Base-by-base conservation (phyloP, 2,888 invertebrate genomes). In the Euproctis similis region DNA sequence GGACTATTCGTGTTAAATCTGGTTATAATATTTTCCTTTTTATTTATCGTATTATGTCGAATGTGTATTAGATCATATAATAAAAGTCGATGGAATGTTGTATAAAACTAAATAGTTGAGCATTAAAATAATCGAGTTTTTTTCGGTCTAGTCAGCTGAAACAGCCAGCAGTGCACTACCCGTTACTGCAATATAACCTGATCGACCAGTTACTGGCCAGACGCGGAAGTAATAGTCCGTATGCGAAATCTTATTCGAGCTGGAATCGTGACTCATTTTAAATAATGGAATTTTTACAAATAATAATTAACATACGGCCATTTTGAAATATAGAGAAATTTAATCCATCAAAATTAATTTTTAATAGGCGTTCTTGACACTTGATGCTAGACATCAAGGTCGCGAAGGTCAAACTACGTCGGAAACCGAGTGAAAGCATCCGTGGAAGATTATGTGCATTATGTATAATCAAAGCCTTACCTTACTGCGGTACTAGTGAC, bases 181-280 rank as follows among this genome's bases (percentile, higher is more conserved):
- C 17, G 16, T 10, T 7, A 10, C 10, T 20, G 17, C 10, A 31
- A 34, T 26, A 24, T 18, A n/a, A n/a, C 21, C 11, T 9, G 21
- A 21, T 36, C 33, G 23, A 20, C 51, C 51, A 41, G 36, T 49
- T 50, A 44, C 40, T 35, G 36, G 37, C 41, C 51, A 57, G 43
- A 69, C 50, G 51, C 66, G 70, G 69, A 72, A 68, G 59, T 56
- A 38, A 46, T 34, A 34, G 34, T 36, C 31, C 46, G 47, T 47
- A 58, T 56, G 53, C 56, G 53, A 59, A 61, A 59, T 62, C 42
- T 41, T 39, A 47, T 42, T 34, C 34, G 49, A 53, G 52, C 49
- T 36, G 34, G 41, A 46, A 42, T 36, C 35, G 26, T 48, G 42
- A 37, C 31, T 42, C 34, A 39, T 22, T 42, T 30, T 32, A 30